These are phyloP conservation scores for Tenodera sinensis DNA, from an alignment of 2,888 invertebrate species.

Conservation along the genomic window DNA sequence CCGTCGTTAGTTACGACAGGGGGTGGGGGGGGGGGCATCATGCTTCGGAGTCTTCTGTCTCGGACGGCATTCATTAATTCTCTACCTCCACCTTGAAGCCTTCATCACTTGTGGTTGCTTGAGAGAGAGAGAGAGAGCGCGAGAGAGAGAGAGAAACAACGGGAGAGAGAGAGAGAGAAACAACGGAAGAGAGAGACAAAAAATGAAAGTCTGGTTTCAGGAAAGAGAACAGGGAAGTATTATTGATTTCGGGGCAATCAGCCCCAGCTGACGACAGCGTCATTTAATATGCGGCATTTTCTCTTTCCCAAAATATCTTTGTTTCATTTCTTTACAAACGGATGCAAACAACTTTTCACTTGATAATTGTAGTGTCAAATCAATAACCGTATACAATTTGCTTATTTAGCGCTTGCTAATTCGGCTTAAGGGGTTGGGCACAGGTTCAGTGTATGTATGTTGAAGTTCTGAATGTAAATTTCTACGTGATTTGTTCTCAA, in stretches of 20 bases:
- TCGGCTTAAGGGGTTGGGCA: too few species aligned
- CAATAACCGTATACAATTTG: too few species aligned
- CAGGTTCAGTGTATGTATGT: too few species aligned
- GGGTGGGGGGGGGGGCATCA: not conserved
- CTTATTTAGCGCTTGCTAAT: too few species aligned
- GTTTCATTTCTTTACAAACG: not conserved
- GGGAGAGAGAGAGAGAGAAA: not conserved
- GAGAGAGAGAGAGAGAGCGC: not conserved
- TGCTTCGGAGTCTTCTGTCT: not conserved
- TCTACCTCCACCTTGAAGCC: conserved; percentile 1
- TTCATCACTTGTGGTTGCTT: not conserved
- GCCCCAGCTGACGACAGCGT: conserved; percentile 14
- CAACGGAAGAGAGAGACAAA: not conserved
- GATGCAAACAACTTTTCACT: not conserved
- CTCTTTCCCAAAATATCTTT: not conserved
- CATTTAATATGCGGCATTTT: conserved; percentile 14
- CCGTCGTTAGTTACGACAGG: not conserved
- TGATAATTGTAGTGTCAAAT: not conserved
- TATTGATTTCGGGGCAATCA: conserved; percentile 18
- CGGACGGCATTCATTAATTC: conserved; percentile 6
- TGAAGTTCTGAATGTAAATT: too few species aligned
- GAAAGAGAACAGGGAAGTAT: not conserved
- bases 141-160: not conserved
- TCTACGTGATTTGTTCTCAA: too few species aligned
- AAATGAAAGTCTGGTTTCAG: not conserved